Percentiles rank a stretch among this genome's conserved stretches.
Conservation (phyloP, 2,888 invertebrate genomes). For the Aphidoletes aphidimyza region DNA sequence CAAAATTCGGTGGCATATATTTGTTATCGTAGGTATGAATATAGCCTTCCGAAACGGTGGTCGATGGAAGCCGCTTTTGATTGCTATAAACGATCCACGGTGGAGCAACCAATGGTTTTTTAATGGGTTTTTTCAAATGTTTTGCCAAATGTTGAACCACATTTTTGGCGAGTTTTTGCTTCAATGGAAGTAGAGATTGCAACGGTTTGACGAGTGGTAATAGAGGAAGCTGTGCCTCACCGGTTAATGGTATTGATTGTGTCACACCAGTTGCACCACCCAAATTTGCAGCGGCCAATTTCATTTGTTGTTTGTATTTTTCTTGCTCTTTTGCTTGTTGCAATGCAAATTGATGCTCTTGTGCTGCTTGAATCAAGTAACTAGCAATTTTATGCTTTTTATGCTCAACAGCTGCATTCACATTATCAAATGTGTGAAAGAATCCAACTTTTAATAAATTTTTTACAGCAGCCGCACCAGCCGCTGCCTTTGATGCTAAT, state of each 20-base stretch:
- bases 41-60: slow-evolving; percentile 15
- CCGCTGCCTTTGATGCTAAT: neutral
- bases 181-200: neutral
- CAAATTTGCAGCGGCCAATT: neutral
- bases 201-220: neutral
- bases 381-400: slow-evolving; percentile 34
- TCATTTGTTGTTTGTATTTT: slow-evolving; percentile 17
- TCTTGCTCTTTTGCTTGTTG: slow-evolving; percentile 34
- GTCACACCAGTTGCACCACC: neutral
- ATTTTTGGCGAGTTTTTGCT: slow-evolving; percentile 36
- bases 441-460: slow-evolving; percentile 16
- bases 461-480: neutral
- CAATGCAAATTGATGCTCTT: slow-evolving; percentile 49
- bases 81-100: slow-evolving; percentile 33
- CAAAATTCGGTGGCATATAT: slow-evolving; percentile 35
- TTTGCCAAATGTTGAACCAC: slow-evolving; percentile 28
- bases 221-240: neutral
- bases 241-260: slow-evolving; percentile 1
- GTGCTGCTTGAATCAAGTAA: slow-evolving; percentile 39
- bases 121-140: slow-evolving; percentile 41
- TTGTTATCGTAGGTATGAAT: slow-evolving; percentile 44
- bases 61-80: slow-evolving; percentile 15
- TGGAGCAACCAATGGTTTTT: slow-evolving; percentile 34
- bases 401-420: slow-evolving; percentile 36
- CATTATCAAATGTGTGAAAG: slow-evolving; percentile 41